Evolutionary conservation across 2,113 vertebrate genomes (phyloP).

Genomic region (Pterocles gutturalis): DNA sequence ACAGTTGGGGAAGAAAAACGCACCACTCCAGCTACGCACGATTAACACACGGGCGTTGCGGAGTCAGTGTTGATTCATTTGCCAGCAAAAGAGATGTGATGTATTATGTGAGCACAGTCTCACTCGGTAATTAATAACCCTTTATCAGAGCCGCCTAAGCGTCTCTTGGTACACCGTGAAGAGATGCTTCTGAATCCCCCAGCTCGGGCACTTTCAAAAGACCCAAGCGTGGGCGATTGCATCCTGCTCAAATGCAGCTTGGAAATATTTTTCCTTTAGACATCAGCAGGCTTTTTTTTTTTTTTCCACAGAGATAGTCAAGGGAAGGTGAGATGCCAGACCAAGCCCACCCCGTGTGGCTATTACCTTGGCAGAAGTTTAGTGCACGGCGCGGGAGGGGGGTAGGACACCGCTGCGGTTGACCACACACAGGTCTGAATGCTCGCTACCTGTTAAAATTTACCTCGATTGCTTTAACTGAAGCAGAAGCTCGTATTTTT

Average conservation of each 20-base stretch:
- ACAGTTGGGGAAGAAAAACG: background rate
- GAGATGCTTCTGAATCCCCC: background rate
- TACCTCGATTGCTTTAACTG: background rate
- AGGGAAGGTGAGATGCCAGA: background rate
- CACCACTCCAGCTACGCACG: background rate
- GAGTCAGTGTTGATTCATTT: background rate
- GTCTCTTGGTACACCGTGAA: background rate
- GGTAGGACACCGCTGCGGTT: background rate
- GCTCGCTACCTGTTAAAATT: background rate
- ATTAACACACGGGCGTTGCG: background rate
- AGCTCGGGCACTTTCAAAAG: background rate
- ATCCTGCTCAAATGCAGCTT: background rate
- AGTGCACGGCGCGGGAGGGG: rapidly evolving
- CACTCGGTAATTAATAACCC: background rate
- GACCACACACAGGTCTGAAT: background rate
- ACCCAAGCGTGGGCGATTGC: background rate
- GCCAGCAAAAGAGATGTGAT: background rate
- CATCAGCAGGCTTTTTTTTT: background rate
- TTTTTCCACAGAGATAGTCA: background rate
- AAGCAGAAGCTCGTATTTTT: background rate
- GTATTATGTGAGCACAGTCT: background rate
- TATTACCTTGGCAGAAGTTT: background rate
- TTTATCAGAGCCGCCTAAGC: background rate
- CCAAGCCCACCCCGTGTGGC: background rate
- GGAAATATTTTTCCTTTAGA: background rate